Percentiles rank a stretch among this genome's conserved stretches.
Evolutionary conservation across 2,888 invertebrate genomes (phyloP).

Genomic region (Cheilosia vulpina): DNA sequence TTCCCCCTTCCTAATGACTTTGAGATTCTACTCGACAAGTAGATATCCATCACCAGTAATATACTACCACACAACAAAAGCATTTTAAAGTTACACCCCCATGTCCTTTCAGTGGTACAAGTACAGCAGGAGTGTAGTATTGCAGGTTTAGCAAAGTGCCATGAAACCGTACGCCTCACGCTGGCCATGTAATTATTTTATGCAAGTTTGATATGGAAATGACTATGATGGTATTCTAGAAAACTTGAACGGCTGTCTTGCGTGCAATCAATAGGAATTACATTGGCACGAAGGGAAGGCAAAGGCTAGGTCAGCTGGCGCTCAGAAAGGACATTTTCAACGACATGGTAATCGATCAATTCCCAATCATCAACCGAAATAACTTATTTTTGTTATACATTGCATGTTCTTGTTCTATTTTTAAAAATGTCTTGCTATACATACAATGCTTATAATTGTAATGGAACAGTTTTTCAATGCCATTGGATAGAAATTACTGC

Average conservation of each 20-base stretch:
- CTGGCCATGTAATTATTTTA: neutral
- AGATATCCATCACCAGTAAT: neutral
- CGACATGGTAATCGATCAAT: conserved; percentile 25
- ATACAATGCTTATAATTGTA: neutral
- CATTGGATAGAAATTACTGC: neutral
- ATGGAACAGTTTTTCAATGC: conserved; percentile 8
- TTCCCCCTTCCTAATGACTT: neutral
- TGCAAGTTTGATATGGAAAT: conserved; percentile 1
- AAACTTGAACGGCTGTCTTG: neutral
- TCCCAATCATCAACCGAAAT: conserved; percentile 30
- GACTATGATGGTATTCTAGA: neutral
- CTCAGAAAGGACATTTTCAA: conserved; percentile 12
- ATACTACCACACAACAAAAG: neutral
- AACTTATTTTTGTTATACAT: conserved; percentile 18
- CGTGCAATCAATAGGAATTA: neutral
- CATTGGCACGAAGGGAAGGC: conserved; percentile 1
- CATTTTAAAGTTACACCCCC: conserved; percentile 1
- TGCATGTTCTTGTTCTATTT: conserved; percentile 30
- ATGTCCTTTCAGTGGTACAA: conserved; percentile 1
- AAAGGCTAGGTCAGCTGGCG: conserved; percentile 2
- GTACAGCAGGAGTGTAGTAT: neutral
- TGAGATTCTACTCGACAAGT: neutral
- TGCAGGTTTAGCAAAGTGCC: conserved; percentile 11
- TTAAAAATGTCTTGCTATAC: neutral
- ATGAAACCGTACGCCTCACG: neutral